Percentiles rank a stretch among this genome's conserved stretches.
Conservation (phyloP, 23 tunicate genomes). For the Corella eumyota region DNA sequence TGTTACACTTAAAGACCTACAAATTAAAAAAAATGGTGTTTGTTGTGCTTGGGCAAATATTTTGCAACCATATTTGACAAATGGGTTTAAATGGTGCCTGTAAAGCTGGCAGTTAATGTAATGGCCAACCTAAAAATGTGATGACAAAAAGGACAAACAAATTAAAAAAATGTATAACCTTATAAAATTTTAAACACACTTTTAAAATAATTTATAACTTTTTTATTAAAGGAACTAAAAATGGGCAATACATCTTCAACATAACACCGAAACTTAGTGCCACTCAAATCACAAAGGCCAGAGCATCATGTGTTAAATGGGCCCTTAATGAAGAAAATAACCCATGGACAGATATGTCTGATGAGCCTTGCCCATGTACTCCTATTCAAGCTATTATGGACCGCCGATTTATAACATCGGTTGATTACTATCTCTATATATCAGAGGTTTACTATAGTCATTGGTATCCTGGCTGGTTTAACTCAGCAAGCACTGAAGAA, state of each 20-base stretch:
- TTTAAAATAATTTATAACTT: neutral
- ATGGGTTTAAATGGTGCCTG: no score
- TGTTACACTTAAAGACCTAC: no score
- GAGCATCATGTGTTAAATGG: neutral
- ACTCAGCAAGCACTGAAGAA: neutral
- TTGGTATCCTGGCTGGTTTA: neutral
- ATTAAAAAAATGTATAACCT: neutral
- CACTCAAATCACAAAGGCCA: neutral
- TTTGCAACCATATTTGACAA: no score
- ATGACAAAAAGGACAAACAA: no score
- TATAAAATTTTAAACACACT: neutral
- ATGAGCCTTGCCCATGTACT: conserved; percentile 4
- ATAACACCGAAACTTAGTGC: neutral
- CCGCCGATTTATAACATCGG: neutral
- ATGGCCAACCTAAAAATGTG: no score
- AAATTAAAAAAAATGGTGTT: neutral
- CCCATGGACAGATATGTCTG: neutral
- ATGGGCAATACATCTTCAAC: conserved; percentile 3
- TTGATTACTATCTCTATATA: neutral
- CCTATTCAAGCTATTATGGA: neutral
- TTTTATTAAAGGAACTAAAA: neutral
- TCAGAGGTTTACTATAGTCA: neutral
- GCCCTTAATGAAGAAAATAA: neutral
- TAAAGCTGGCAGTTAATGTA: no score
- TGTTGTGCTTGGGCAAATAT: neutral